Conservation (phyloP, 2,888 invertebrate genomes). For the Tipula helvola region DNA sequence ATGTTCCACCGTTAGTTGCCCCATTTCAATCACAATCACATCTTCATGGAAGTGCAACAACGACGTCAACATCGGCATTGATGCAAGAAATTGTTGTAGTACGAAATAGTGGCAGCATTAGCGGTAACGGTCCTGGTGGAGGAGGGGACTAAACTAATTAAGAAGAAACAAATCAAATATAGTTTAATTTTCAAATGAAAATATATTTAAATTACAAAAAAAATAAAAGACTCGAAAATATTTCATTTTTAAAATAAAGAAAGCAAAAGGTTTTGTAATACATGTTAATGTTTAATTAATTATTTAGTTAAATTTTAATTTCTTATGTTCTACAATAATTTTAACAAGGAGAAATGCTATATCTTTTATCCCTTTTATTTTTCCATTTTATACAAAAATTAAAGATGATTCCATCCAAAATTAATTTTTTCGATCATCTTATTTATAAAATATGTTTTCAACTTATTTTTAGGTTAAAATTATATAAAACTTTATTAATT, state of each 20-base stretch:
- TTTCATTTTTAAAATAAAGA: not conserved
- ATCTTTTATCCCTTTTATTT: not conserved
- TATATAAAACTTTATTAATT: not conserved
- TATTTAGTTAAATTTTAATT: not conserved
- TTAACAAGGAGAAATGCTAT: not conserved
- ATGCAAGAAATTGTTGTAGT: not conserved
- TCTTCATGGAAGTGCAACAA: slow-evolving; percentile 23
- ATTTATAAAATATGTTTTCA: not conserved
- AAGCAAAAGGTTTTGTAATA: not conserved
- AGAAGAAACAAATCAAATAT: not conserved
- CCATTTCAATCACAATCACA: slow-evolving; percentile 27
- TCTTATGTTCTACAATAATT: not conserved
- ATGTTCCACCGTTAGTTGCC: slow-evolving; percentile 34
- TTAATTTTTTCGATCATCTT: not conserved
- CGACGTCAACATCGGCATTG: not conserved
- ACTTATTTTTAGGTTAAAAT: not conserved
- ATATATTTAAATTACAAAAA: not conserved
- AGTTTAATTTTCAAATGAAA: not conserved
- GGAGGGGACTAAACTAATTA: slow-evolving; percentile 12
- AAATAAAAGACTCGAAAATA: not conserved
- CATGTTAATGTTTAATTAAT: not conserved
- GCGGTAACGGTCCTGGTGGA: slow-evolving; percentile 16
- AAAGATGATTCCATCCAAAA: not conserved
- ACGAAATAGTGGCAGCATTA: slow-evolving; percentile 12
- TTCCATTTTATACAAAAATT: not conserved